These are phyloP conservation scores for Notodonta dromedarius DNA, from an alignment of 2,888 invertebrate species.

Conservation along the genomic window DNA sequence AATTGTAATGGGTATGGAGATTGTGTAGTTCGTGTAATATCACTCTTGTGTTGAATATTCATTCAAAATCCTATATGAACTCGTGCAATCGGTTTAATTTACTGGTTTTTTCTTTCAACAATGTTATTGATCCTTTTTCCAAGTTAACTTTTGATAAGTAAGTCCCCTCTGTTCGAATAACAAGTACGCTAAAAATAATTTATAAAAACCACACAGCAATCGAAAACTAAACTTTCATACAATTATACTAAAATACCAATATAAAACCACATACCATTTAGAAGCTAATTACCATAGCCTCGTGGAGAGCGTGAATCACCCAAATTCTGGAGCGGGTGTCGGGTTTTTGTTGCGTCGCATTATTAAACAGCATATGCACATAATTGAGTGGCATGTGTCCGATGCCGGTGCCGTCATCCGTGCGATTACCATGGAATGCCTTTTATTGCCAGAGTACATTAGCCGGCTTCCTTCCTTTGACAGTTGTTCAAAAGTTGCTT, in stretches of 20 bases:
- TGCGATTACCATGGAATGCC: conserved; percentile 26
- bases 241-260: neutral
- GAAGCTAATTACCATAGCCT: conserved; percentile 27
- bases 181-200: neutral
- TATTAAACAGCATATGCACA: conserved; percentile 26
- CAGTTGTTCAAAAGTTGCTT: too few species aligned
- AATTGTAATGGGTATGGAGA: too few species aligned
- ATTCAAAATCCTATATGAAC: too few species aligned
- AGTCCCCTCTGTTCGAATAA: too few species aligned
- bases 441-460: conserved; percentile 22
- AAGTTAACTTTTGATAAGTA: too few species aligned
- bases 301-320: conserved; percentile 25
- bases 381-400: conserved; percentile 27
- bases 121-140: too few species aligned
- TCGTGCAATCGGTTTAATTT: too few species aligned
- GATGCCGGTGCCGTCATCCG: conserved; percentile 32
- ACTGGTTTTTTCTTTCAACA: too few species aligned
- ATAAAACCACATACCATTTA: conserved; percentile 14
- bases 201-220: neutral
- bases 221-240: neutral
- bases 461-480: conserved; percentile 22
- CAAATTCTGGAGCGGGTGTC: conserved; percentile 19
- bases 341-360: conserved; percentile 27
- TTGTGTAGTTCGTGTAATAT: too few species aligned
- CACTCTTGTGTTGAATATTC: too few species aligned